A percentile compares a stretch with the other conserved stretches of the same genome.
These are phyloP conservation scores for Poecile montanus DNA, from an alignment of 2,797 vertebrate genomes.

Conservation along the genomic window DNA sequence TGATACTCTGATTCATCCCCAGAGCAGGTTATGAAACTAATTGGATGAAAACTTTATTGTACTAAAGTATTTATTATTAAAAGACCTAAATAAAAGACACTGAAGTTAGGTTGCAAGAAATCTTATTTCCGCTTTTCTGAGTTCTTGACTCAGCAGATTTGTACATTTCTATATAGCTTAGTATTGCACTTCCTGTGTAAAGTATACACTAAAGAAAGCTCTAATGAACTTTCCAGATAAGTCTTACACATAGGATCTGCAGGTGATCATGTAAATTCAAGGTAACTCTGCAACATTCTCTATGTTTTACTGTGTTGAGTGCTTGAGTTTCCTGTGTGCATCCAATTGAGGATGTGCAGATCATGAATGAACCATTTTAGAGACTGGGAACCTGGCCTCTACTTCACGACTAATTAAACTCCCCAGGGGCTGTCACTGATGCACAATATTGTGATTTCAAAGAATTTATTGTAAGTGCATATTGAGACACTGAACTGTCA, in stretches of 20 bases:
- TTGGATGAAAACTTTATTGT: neutral
- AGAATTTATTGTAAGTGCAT: conserved; percentile 32
- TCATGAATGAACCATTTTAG: neutral
- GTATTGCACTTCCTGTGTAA: neutral
- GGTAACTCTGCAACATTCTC: neutral
- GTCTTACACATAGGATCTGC: neutral
- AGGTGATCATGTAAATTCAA: neutral
- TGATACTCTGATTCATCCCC: neutral
- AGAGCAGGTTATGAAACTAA: neutral
- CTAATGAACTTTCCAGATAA: neutral
- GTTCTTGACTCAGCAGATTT: neutral
- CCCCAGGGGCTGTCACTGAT: neutral
- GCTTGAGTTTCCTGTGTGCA: rapidly evolving
- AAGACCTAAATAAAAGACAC: neutral
- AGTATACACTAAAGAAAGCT: neutral
- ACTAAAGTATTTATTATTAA: neutral
- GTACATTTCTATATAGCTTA: rapidly evolving
- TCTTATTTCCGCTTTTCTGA: neutral
- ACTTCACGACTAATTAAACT: neutral
- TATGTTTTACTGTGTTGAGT: neutral
- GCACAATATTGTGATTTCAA: neutral
- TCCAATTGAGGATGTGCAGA: neutral
- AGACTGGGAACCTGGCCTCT: neutral
- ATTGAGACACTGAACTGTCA: neutral
- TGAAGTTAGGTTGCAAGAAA: neutral